These are phyloP conservation scores for Coelinius sp. DNA, from an alignment of 2,888 invertebrate species.

Conservation along the genomic window DNA sequence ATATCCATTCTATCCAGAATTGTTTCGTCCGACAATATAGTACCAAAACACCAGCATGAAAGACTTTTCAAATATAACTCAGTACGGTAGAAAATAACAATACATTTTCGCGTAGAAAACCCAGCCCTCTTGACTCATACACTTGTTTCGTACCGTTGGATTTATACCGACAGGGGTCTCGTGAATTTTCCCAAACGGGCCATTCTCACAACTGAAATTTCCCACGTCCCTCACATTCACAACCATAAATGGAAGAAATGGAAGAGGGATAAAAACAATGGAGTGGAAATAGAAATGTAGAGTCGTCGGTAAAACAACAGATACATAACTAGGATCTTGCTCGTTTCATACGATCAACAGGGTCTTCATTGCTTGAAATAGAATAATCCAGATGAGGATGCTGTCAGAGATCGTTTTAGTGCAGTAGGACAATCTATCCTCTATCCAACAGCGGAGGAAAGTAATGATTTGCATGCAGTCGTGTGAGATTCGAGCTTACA, in stretches of 20 bases:
- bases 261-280: not conserved
- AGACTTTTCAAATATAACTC: not conserved
- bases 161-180: conserved; percentile 19
- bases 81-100: not conserved
- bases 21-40: not conserved
- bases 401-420: no score
- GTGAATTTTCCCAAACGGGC: conserved; percentile 27
- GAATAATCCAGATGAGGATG: no score
- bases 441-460: no score
- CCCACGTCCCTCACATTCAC: conserved; percentile 12
- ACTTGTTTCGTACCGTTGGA: conserved; percentile 10
- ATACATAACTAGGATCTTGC: no score
- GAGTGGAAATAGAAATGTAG: no score
- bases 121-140: not conserved
- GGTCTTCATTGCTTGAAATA: no score
- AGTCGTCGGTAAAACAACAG: no score
- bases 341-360: no score
- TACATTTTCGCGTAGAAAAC: conserved; percentile 2
- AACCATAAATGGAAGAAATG: not conserved
- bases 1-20: not conserved
- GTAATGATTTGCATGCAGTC: no score
- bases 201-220: conserved; percentile 3
- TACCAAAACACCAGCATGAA: not conserved
- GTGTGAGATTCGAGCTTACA: no score
- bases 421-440: no score